Evolutionary conservation across 2,888 invertebrate genomes (phyloP), one percentile per base, ranked within the genome.

Genomic region (Epistrophella euchroma): DNA sequence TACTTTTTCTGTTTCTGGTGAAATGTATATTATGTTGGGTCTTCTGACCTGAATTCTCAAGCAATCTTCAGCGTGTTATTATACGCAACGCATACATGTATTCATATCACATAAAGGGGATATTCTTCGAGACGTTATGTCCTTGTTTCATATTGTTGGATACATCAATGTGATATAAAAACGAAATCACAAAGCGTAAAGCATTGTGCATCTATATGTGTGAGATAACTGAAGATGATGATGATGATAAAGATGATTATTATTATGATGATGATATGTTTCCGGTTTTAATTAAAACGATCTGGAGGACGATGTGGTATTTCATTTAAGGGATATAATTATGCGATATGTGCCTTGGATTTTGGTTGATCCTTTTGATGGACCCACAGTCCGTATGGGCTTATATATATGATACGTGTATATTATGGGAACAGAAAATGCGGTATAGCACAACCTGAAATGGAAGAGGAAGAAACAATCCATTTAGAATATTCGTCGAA

Each of bases 281-380:
- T 82, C 74, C 82, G 74, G 43, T 82, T 86, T 86, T 86, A 86
- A 86, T 86, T 86, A 86, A 86, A 81, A 82, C 70, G 70, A 82
- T 82, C 70, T 74, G 73, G 73, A 62, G 19, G 50, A 75, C 73
- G 76, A 25, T 71, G 70, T 77, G 73, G 62, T 62, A 81, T 86
- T 74, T 76, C 71, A 56, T 82, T 86, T 82, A 86, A 70, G 58
- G 82, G 56, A 58, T 74, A 52, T 78, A 72, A 82, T 78, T 82
- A 86, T 86, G 72, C 72, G 75, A 68, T 68, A 66, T 73, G 70
- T 43, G 60, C n/a, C n/a, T 84, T 70, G 72, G 56, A 76, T 85
- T 85, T 75, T 10, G 32, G 64, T 78, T 77, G 74, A 77, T 82
- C 77, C 82, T 71, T 77, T 62, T 40, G 70, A 82, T 86, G 64